Base-by-base conservation (phyloP, 1,140 invertebrate species). In the Onthophagus taurus region DNA sequence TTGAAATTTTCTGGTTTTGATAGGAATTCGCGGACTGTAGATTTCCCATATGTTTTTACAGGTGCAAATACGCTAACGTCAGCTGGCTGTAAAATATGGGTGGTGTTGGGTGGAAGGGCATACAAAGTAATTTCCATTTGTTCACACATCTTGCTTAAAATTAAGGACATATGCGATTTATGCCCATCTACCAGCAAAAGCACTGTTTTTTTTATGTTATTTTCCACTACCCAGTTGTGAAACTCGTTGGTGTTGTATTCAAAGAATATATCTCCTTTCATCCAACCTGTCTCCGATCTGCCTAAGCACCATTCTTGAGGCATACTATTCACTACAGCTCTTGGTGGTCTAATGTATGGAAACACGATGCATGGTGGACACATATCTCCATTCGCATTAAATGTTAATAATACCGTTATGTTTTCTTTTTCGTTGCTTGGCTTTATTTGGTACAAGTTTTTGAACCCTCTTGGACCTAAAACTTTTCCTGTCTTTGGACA, bases 191-290 rank as follows among this genome's bases (percentile, higher is more conserved):
- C 35, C 24, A 58, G 57, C 7, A 57, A 33, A 21, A 59, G 19
- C 9, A 57, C 45, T 16, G 57, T 53, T 4, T 48, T 30, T 43
- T 21, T 18, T 42, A 52, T 51, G 11, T 50, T 29, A 31, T 44
- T 38, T 48, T 33, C 14, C 14, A 6, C 14, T 31, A 53, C 19
- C 43, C 59, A 59, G 11, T 51, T 46, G 31, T 56, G 29, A 45
- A 68, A 66, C 7, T 60, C 46, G 45, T 68, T 63, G 9, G 53
- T 43, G 9, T 69, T 53, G 39, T 62, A 70, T 47, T 70, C 24
- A 46, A 58, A 68, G 52, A 70, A 70, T 1, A 55, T 51, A 48
- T 57, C 53, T 16, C 37, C 45, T 8, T 48, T 65, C 64, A 65
- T 68, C 66, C 66, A 70, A 4, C 66, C 61, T 24, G 6, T 58